These are phyloP conservation scores for Hucho hucho DNA, from an alignment of 2,113 vertebrate genomes.

Conservation along the genomic window DNA sequence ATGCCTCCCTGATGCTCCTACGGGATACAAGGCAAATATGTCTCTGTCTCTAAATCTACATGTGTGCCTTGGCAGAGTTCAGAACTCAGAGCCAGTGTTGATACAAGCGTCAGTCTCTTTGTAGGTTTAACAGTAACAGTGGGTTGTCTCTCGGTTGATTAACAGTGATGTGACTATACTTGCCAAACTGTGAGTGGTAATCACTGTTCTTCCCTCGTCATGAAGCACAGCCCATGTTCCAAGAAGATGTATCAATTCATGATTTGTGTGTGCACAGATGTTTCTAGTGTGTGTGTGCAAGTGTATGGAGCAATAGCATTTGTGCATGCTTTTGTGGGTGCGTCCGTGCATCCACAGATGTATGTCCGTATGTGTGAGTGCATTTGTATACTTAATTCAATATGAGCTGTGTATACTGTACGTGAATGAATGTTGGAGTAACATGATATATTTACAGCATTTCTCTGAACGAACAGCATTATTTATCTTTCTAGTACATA, in stretches of 20 bases:
- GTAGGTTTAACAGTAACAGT: conserved; percentile 1
- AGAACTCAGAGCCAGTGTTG: neutral
- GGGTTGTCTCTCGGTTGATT: conserved; percentile 5
- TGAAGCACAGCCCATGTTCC: neutral
- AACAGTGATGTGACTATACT: conserved; percentile 1
- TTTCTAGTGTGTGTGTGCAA: too few relatives aligned
- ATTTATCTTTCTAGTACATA: neutral
- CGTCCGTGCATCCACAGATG: too few relatives aligned
- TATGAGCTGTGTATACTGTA: neutral
- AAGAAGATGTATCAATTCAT: too few relatives aligned
- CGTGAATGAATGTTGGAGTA: neutral
- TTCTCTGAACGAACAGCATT: too few relatives aligned
- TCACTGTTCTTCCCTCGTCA: neutral
- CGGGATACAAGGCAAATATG: neutral
- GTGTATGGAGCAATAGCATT: too few relatives aligned
- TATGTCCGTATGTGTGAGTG: neutral
- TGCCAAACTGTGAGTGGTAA: conserved; percentile 2
- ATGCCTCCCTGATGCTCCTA: neutral
- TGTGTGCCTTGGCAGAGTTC: neutral
- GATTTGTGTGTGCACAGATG: too few relatives aligned
- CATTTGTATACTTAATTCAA: too few relatives aligned
- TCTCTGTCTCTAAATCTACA: neutral
- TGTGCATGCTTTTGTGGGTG: too few relatives aligned
- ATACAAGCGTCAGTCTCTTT: conserved; percentile 8
- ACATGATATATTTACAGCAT: neutral